Conservation (phyloP, 2,797 vertebrate genomes). For the Lutjanus campechanus region DNA sequence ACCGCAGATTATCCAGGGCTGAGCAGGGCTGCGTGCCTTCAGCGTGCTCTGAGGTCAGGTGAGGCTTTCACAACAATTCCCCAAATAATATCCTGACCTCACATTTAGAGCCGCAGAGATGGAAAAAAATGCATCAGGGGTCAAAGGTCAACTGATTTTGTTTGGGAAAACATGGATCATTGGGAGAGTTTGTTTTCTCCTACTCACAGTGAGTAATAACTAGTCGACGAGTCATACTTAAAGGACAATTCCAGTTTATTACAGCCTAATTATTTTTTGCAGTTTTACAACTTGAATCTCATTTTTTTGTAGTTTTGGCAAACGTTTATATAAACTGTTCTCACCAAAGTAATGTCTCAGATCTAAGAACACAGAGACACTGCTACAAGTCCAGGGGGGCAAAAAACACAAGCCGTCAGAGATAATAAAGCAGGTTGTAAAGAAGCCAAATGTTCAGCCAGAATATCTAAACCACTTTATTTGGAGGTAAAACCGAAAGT, state of each 20-base stretch:
- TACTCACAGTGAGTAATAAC: background rate
- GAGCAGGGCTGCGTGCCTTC: constrained; percentile 17
- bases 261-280: background rate
- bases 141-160: constrained; percentile 32
- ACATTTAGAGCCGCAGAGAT: background rate
- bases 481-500: background rate
- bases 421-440: background rate
- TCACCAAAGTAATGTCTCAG: background rate
- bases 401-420: background rate
- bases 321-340: background rate
- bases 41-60: constrained; percentile 30
- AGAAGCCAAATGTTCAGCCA: background rate
- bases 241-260: background rate
- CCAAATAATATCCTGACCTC: constrained; percentile 23
- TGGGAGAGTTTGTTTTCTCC: background rate
- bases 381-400: background rate
- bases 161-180: background rate
- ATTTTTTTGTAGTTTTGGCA: background rate
- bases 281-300: background rate
- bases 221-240: background rate
- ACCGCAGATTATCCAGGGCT: constrained; percentile 30
- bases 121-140: background rate
- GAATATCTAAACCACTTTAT: constrained; percentile 1
- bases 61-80: constrained; percentile 35
- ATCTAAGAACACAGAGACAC: background rate